Evolutionary conservation across 2,797 vertebrate genomes (phyloP).

Genomic region (Chloroceryle inda): DNA sequence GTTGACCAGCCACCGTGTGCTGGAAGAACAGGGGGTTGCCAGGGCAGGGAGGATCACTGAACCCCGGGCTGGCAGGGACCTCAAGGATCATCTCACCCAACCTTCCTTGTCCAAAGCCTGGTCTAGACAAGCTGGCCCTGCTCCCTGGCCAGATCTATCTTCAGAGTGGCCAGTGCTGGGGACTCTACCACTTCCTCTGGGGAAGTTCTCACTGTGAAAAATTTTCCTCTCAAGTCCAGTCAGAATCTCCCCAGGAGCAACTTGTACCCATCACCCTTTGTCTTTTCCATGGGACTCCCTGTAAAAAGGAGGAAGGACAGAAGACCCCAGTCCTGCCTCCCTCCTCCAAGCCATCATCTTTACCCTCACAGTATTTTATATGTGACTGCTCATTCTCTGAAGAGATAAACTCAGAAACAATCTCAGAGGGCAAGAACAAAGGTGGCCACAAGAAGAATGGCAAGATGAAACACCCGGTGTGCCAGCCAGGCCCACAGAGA

Average conservation of each 20-base stretch:
- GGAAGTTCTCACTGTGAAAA: background rate
- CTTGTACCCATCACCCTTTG: background rate
- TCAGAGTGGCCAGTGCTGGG: background rate
- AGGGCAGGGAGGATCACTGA: background rate
- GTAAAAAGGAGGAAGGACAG: background rate
- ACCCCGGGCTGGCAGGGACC: background rate
- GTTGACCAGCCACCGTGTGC: accelerated
- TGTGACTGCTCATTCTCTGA: background rate
- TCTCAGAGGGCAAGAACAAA: background rate
- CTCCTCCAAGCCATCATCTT: background rate
- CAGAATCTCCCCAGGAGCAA: background rate
- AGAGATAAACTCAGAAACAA: background rate
- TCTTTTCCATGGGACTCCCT: background rate
- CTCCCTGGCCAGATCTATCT: background rate
- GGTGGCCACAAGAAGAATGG: background rate
- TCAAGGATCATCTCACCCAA: background rate
- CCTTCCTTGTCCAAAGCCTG: background rate
- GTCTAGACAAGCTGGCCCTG: background rate
- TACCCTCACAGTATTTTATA: background rate
- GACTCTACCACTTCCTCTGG: background rate
- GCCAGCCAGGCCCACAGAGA: background rate
- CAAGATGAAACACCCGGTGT: accelerated
- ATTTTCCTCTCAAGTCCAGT: background rate
- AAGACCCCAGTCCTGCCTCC: background rate
- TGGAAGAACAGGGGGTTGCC: background rate